Evolutionary conservation across 2,797 vertebrate genomes (phyloP).

Genomic region (Liparis tanakae): DNA sequence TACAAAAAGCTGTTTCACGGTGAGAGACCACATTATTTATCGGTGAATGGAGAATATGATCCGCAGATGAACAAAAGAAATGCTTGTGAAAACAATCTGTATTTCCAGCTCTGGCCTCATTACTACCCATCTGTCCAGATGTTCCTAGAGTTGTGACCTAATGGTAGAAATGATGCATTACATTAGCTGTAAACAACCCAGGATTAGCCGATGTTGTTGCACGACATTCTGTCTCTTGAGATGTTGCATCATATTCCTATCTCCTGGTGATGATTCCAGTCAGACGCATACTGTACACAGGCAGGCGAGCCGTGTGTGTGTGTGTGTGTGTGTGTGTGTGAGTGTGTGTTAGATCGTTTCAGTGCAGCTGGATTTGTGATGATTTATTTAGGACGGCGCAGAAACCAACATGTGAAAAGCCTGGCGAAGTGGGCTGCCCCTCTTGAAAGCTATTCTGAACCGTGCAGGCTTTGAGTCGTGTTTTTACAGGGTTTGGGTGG

Average conservation of each 20-base stretch:
- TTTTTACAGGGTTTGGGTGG: conserved; percentile 43
- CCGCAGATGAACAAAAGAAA: too few species aligned
- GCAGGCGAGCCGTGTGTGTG: not conserved
- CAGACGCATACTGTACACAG: not conserved
- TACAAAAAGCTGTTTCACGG: not conserved
- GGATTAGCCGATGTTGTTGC: too few species aligned
- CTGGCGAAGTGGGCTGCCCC: conserved; percentile 23
- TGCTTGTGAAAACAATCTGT: too few species aligned
- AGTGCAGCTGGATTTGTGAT: conserved; percentile 24
- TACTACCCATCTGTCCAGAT: too few species aligned
- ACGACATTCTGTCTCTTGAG: not conserved
- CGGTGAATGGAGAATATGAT: too few species aligned
- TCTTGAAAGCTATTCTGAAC: conserved; percentile 45
- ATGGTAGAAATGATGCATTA: not conserved
- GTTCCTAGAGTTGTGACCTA: not conserved
- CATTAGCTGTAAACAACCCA: not conserved
- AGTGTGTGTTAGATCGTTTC: not conserved
- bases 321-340: not conserved
- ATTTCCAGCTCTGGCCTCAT: too few species aligned
- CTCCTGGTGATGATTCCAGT: not conserved
- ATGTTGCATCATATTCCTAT: not conserved
- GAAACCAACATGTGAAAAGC: conserved; percentile 23
- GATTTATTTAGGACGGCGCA: conserved; percentile 38
- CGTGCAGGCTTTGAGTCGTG: conserved; percentile 48
- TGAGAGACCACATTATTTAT: too few species aligned